Evolutionary conservation across 2,113 vertebrate genomes (phyloP).

Genomic region (Oreochromis aureus): DNA sequence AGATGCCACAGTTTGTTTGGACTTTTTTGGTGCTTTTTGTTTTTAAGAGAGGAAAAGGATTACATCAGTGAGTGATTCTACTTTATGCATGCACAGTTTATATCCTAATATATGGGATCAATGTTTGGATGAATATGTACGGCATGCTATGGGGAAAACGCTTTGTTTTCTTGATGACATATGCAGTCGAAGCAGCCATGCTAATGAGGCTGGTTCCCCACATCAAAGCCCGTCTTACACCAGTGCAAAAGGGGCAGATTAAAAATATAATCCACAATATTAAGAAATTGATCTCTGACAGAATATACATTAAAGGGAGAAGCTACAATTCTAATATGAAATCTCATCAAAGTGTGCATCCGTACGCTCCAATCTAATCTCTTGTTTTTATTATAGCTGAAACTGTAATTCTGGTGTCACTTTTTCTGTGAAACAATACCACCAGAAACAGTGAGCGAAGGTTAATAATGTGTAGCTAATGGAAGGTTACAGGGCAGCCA

Average conservation of each 20-base stretch:
- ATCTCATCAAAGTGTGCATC: background rate
- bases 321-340: background rate
- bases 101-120: background rate
- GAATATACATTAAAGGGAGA: background rate
- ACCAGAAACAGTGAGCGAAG: conserved; percentile 6
- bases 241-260: background rate
- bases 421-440: conserved; percentile 11
- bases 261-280: background rate
- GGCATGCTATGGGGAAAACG: background rate
- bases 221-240: conserved; percentile 14
- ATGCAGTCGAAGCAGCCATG: background rate
- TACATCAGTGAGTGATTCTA: no score
- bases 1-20: background rate
- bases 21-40: background rate
- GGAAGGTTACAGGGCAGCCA: conserved; percentile 8
- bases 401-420: conserved; percentile 21
- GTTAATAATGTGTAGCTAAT: conserved; percentile 50
- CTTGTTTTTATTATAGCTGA: background rate
- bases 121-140: background rate
- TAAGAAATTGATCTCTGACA: background rate
- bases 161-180: background rate
- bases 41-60: background rate
- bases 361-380: background rate
- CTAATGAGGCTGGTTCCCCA: conserved; percentile 26
- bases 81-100: no score